Evolutionary conservation across 2,113 vertebrate species (phyloP), one percentile per base, ranked within the genome.

Genomic region (Gobius niger): DNA sequence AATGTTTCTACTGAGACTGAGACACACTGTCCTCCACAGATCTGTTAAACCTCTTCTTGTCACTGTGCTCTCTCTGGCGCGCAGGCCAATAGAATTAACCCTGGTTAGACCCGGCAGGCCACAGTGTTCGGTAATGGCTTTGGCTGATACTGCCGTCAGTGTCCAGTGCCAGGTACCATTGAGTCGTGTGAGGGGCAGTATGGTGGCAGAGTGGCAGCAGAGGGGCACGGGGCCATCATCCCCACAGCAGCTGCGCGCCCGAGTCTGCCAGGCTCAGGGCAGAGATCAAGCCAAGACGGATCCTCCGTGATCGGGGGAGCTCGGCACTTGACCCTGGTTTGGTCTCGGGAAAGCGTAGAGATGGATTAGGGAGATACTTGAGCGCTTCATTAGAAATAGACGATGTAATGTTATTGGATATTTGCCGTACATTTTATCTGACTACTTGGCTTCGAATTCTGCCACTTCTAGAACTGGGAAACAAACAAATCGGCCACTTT

Each of bases 41-140:
- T 54, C 19, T 53, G 19, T 66, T n/a, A 67, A 82, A 73, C 69
- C 73, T 40, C 61, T 70, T 57, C 71, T 82, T 82, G 88, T 82
- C 83, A 81, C 75, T 82, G 82, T 70, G 68, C 84, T 71, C 71
- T 70, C 66, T 66, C 61, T 84, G 77, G 80, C 80, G 81, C 57
- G 72, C 77, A 57, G 82, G 82, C 80, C 88, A 84, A 84, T 69
- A 78, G 78, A 91, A 91, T 89, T 88, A 88, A 90, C 88, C 82
- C 87, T 77, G 80, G 85, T 87, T 92, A 87, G 91, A 90, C 85
- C 87, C 86, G 73, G 77, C 81, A 74, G 82, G 83, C 82, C 80
- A 14, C 50, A 78, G 85, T 84, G 82, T 81, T 78, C 85, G 75
- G 87, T 88, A 89, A 89, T 88, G 86, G 88, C 81, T 77, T 73